phyloP scores from a whole-genome alignment of 1,140 invertebrate species.

The Drosophila asahinai region DNA sequence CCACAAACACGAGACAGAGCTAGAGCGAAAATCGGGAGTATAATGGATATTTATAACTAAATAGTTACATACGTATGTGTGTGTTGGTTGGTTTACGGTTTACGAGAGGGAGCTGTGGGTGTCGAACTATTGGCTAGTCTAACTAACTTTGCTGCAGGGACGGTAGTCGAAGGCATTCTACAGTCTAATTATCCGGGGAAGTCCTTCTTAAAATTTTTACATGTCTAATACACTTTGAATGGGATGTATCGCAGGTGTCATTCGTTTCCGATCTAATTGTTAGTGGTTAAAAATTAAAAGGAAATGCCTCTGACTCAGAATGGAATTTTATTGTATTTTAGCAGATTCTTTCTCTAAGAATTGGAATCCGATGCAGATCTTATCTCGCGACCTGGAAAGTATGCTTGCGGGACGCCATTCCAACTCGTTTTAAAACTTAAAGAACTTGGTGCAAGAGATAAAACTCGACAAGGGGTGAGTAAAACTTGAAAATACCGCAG shows the following conservation, averaged over 20 bases:
- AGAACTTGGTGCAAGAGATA: conserved; percentile 35
- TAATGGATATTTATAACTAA: conserved; percentile 41
- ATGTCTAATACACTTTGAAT: conserved; percentile 2
- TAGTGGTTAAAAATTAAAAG: background rate
- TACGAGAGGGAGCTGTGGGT: conserved; percentile 2
- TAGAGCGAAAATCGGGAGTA: conserved; percentile 35
- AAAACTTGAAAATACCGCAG: conserved; percentile 13
- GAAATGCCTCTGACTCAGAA: no score
- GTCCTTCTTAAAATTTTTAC: background rate
- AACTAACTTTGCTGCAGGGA: conserved; percentile 24
- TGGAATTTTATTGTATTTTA: background rate
- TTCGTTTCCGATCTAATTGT: background rate
- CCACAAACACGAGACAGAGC: conserved; percentile 58
- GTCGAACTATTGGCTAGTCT: conserved; percentile 10
- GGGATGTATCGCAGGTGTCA: background rate
- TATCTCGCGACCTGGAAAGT: no score
- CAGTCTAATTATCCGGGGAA: conserved; percentile 11
- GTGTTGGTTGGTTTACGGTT: background rate
- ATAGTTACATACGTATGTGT: conserved; percentile 18
- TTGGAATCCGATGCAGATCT: no score
- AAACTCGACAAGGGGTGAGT: conserved; percentile 44
- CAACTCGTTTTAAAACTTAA: conserved; percentile 12
- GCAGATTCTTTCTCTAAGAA: background rate
- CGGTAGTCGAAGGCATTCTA: conserved; percentile 8
- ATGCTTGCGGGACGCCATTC: background rate